Evolutionary conservation across 2,888 invertebrate genomes (phyloP).

Genomic region (Patella depressa): DNA sequence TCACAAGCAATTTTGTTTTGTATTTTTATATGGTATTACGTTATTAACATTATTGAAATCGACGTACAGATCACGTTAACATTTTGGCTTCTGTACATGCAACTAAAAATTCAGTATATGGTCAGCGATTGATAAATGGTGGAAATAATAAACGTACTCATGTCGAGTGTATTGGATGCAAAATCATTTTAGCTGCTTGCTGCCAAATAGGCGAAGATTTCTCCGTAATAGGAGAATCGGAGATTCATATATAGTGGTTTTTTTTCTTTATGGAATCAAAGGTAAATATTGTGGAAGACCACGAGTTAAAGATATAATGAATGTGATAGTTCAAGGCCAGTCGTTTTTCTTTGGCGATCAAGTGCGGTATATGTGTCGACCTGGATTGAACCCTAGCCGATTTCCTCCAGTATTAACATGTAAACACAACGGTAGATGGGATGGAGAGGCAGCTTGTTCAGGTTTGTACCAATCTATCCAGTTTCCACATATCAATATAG

Average conservation of each 20-base stretch:
- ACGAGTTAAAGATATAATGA: slow-evolving; percentile 46
- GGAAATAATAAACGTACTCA: no score
- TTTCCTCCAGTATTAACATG: slow-evolving; percentile 72
- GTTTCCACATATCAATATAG: not conserved
- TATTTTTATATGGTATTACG: no score
- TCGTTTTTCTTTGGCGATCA: slow-evolving; percentile 58
- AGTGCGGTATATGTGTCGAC: slow-evolving; percentile 59
- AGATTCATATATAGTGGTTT: not conserved
- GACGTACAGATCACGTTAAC: no score
- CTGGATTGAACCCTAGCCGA: slow-evolving; percentile 55
- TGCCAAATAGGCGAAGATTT: no score
- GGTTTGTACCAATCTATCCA: slow-evolving; percentile 42
- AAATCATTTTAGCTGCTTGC: no score
- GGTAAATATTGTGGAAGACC: slow-evolving; percentile 65
- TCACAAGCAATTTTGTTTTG: no score
- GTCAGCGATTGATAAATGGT: no score
- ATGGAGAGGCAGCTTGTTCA: slow-evolving; percentile 72
- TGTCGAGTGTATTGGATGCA: no score
- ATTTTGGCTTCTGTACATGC: no score
- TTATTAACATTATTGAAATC: no score
- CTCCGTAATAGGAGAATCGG: no score
- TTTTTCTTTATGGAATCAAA: slow-evolving; percentile 29
- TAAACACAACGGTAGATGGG: slow-evolving; percentile 75
- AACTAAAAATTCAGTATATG: no score
- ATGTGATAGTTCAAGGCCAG: slow-evolving; percentile 55